phyloP scores from a whole-genome alignment of 2,888 invertebrate species.

The Idaea straminata region DNA sequence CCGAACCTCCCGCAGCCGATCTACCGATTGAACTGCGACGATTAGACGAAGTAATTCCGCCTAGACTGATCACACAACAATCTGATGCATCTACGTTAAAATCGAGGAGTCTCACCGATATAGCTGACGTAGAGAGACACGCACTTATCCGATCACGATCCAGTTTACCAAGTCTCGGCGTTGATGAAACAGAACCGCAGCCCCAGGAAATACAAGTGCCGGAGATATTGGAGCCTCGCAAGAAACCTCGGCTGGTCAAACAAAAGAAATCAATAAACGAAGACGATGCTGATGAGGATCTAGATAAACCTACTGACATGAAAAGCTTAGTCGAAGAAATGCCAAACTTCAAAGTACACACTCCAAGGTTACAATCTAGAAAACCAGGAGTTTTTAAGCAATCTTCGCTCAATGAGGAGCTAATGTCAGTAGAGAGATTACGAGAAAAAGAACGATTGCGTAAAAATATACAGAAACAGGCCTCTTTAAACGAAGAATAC shows the following conservation, averaged over 20 bases:
- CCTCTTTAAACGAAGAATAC: slow-evolving; percentile 92
- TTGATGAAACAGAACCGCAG: slow-evolving; percentile 56
- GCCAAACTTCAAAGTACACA: slow-evolving; percentile 83
- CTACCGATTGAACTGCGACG: slow-evolving; percentile 93
- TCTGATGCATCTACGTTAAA: slow-evolving; percentile 83
- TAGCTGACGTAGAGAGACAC: slow-evolving; percentile 86
- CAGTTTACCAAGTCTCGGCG: slow-evolving; percentile 85
- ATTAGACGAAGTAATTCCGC: slow-evolving; percentile 81
- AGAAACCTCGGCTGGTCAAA: slow-evolving; percentile 87
- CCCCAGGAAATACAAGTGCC: slow-evolving; percentile 45
- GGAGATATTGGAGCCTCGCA: slow-evolving; percentile 78
- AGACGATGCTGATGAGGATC: slow-evolving; percentile 83
- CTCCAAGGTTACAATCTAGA: slow-evolving; percentile 65
- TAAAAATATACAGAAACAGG: slow-evolving; percentile 93
- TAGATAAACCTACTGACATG: slow-evolving; percentile 85
- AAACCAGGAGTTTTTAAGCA: slow-evolving; percentile 87
- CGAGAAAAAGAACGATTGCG: slow-evolving; percentile 90
- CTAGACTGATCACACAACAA: slow-evolving; percentile 69
- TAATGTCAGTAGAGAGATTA: slow-evolving; percentile 92
- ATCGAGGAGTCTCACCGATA: slow-evolving; percentile 91
- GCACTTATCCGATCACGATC: slow-evolving; percentile 87
- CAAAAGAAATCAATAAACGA: slow-evolving; percentile 92
- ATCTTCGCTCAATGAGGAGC: slow-evolving; percentile 92
- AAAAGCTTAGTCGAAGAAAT: slow-evolving; percentile 82
- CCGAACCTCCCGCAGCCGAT: slow-evolving; percentile 89